A percentile compares a stretch with the other conserved stretches of the same genome.
phyloP scores from a whole-genome alignment of 2,888 invertebrate genomes.

The Hydropsyche betteni region DNA sequence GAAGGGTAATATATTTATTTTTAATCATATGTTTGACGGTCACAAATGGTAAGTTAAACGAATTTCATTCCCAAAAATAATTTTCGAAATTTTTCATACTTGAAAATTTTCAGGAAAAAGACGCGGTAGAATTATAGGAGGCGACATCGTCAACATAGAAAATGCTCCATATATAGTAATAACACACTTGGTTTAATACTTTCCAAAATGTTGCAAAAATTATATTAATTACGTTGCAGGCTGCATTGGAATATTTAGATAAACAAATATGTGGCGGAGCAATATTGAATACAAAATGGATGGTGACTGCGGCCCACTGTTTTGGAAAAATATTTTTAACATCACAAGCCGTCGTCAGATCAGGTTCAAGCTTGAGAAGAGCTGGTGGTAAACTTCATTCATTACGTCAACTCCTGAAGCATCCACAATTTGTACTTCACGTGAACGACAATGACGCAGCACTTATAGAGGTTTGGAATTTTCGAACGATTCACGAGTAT shows the following conservation, averaged over 20 bases:
- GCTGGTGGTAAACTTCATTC: slow-evolving; percentile 46
- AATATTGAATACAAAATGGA: slow-evolving; percentile 73
- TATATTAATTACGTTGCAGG: slow-evolving; percentile 32
- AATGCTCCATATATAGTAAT: slow-evolving; percentile 55
- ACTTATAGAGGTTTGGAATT: slow-evolving; percentile 54
- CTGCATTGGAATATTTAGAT: slow-evolving; percentile 45
- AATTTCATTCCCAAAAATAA: neutral
- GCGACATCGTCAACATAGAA: slow-evolving; percentile 53
- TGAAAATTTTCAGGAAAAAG: slow-evolving; percentile 38
- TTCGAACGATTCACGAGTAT: neutral
- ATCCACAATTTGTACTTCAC: slow-evolving; percentile 52
- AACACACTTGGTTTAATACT: neutral
- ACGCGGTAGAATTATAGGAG: slow-evolving; percentile 55
- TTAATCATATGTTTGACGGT: no score
- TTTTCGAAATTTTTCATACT: neutral
- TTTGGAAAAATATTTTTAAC: slow-evolving; percentile 66
- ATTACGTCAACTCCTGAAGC: slow-evolving; percentile 46
- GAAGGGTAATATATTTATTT: no score
- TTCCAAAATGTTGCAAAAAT: neutral
- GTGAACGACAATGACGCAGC: slow-evolving; percentile 56
- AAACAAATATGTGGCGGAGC: slow-evolving; percentile 71
- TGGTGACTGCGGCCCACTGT: slow-evolving; percentile 76
- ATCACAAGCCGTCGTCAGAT: slow-evolving; percentile 44
- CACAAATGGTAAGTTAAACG: neutral
- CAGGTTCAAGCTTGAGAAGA: slow-evolving; percentile 39